phyloP scores from a whole-genome alignment of 2,888 invertebrate species.

The Xiphydria camelus region DNA sequence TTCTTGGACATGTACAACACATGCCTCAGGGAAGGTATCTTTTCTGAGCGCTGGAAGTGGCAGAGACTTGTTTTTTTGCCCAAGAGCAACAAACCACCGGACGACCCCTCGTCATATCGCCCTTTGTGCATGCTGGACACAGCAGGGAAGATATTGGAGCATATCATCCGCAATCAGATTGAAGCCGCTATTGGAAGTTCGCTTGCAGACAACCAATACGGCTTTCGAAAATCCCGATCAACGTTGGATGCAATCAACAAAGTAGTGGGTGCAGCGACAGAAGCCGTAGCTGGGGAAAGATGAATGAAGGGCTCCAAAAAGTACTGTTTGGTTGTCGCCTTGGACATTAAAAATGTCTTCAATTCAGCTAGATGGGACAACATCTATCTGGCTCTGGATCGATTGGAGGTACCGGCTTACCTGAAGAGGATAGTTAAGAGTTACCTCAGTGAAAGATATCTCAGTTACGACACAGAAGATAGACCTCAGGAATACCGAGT shows the following conservation, averaged over 20 bases:
- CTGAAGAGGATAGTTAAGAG: slow-evolving; percentile 19
- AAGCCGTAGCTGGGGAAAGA: slow-evolving; percentile 9
- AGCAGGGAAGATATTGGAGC: slow-evolving; percentile 18
- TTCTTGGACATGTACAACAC: slow-evolving; percentile 14
- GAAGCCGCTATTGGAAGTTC: slow-evolving; percentile 6
- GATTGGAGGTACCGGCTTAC: slow-evolving; percentile 19
- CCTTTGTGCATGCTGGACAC: slow-evolving; percentile 19
- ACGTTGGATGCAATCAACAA: slow-evolving; percentile 16
- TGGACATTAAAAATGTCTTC: slow-evolving; percentile 29
- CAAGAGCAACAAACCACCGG: slow-evolving; percentile 13
- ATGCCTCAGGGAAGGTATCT: slow-evolving; percentile 11
- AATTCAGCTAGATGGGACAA: slow-evolving; percentile 26
- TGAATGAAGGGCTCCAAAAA: slow-evolving; percentile 8
- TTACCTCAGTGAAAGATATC: slow-evolving; percentile 22
- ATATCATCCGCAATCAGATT: slow-evolving; percentile 13
- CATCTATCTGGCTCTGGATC: slow-evolving; percentile 18
- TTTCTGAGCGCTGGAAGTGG: slow-evolving; percentile 15
- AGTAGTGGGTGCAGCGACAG: slow-evolving; percentile 14
- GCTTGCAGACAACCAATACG: slow-evolving; percentile 14
- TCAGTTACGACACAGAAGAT: slow-evolving; percentile 21
- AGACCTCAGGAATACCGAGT: slow-evolving; percentile 10
- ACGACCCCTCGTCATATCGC: slow-evolving; percentile 18
- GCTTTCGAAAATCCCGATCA: slow-evolving; percentile 18
- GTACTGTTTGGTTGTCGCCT: slow-evolving; percentile 8
- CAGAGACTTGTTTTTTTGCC: slow-evolving; percentile 24